These are phyloP conservation scores for Excalfactoria chinensis DNA, from an alignment of 2,113 vertebrate genomes.

Conservation along the genomic window DNA sequence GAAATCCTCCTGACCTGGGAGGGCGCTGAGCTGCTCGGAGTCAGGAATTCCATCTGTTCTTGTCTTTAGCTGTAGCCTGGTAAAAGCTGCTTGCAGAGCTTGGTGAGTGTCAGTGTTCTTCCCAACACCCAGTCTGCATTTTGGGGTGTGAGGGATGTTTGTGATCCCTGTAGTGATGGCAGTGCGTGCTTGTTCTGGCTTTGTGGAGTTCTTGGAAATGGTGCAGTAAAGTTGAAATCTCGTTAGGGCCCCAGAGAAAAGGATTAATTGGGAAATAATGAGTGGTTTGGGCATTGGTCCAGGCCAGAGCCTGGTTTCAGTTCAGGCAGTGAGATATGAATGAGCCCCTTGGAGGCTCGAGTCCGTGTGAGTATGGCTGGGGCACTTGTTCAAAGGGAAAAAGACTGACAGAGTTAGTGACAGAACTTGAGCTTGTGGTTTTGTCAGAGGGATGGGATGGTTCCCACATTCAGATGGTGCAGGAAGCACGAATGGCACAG, in stretches of 20 bases:
- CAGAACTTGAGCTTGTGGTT: neutral
- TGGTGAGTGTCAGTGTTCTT: neutral
- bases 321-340: neutral
- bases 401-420: neutral
- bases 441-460: neutral
- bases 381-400: neutral
- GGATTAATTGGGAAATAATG: neutral
- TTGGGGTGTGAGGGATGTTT: accelerated
- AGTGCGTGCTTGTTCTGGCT: neutral
- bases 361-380: neutral
- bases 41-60: neutral
- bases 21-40: accelerated
- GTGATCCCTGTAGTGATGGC: neutral
- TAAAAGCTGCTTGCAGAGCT: neutral
- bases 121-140: accelerated
- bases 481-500: neutral
- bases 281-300: neutral
- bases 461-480: neutral
- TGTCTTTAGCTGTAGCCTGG: neutral
- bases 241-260: neutral
- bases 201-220: neutral
- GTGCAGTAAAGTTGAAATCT: neutral
- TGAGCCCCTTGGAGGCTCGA: neutral
- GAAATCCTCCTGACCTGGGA: too few species aligned
- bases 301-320: neutral